These are phyloP conservation scores for Hirtodrosophila confusa DNA, from an alignment of 2,888 invertebrate genomes.

Conservation along the genomic window DNA sequence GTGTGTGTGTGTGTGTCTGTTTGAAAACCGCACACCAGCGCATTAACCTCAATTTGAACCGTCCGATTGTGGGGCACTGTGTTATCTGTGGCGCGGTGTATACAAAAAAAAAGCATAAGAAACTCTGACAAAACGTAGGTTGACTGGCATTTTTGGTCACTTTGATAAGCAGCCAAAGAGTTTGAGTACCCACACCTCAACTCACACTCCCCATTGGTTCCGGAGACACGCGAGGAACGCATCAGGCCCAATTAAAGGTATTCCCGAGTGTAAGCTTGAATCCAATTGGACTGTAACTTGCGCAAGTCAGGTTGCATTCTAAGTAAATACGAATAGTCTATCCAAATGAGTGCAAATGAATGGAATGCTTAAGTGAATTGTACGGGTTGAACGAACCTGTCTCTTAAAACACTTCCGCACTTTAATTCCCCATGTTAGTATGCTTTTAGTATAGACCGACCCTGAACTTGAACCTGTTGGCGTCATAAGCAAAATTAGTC, in stretches of 20 bases:
- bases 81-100: conserved; percentile 54
- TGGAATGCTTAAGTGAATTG: conserved; percentile 9
- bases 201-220: conserved; percentile 15
- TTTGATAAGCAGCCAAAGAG: conserved; percentile 39
- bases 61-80: conserved; percentile 77
- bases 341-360: not conserved
- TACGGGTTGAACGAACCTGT: conserved; percentile 65
- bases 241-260: conserved; percentile 14
- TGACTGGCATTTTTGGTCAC: conserved; percentile 58
- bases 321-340: not conserved
- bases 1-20: conserved; percentile 20
- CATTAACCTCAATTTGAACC: conserved; percentile 76
- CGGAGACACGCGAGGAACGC: conserved; percentile 31
- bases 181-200: conserved; percentile 1
- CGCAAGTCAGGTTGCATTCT: conserved; percentile 1
- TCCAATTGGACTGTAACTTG: no score
- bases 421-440: conserved; percentile 39
- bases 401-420: conserved; percentile 49
- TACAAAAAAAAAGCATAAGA: conserved; percentile 32
- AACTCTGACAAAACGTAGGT: conserved; percentile 38
- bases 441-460: conserved; percentile 45
- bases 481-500: conserved; percentile 37
- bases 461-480: conserved; percentile 68
- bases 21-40: conserved; percentile 54
- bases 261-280: no score